Conservation (phyloP, 2,888 invertebrate genomes). For the Phyto melanocephala region DNA sequence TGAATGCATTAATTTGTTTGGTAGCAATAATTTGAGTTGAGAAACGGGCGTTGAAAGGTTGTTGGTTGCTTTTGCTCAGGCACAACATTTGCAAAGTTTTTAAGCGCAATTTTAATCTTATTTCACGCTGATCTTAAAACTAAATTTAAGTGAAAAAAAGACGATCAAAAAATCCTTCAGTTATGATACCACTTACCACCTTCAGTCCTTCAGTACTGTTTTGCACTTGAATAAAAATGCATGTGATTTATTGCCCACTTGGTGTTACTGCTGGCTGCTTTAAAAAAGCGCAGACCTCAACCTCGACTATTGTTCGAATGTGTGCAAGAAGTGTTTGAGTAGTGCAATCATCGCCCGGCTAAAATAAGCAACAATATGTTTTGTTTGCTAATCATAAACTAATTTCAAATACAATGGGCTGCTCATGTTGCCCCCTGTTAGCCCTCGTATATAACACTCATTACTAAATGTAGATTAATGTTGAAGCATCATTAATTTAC, state of each 20-base stretch:
- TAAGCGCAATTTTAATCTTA: conserved; percentile 76
- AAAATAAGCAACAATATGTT: conserved; percentile 41
- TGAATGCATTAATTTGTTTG: conserved; percentile 58
- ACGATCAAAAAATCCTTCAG: conserved; percentile 45
- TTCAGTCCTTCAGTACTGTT: conserved; percentile 3
- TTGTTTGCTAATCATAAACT: conserved; percentile 64
- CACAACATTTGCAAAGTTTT: conserved; percentile 61
- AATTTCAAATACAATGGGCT: conserved; percentile 55
- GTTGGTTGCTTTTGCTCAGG: conserved; percentile 65
- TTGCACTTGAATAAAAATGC: background rate
- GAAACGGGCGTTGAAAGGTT: conserved; percentile 66
- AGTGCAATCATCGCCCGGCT: conserved; percentile 25
- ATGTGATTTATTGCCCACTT: conserved; percentile 33
- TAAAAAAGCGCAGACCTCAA: background rate
- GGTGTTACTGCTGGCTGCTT: background rate
- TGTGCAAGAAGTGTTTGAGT: background rate
- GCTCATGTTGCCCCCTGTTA: background rate
- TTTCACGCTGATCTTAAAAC: conserved; percentile 77
- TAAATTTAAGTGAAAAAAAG: conserved; percentile 40
- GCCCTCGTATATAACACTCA: background rate
- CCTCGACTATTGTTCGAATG: no score
- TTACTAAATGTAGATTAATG: conserved; percentile 49
- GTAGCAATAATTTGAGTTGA: conserved; percentile 49
- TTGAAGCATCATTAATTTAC: conserved; percentile 61
- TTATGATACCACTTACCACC: conserved; percentile 44